Conservation (phyloP, 2,113 vertebrate species). For the Actinemys pallida region DNA sequence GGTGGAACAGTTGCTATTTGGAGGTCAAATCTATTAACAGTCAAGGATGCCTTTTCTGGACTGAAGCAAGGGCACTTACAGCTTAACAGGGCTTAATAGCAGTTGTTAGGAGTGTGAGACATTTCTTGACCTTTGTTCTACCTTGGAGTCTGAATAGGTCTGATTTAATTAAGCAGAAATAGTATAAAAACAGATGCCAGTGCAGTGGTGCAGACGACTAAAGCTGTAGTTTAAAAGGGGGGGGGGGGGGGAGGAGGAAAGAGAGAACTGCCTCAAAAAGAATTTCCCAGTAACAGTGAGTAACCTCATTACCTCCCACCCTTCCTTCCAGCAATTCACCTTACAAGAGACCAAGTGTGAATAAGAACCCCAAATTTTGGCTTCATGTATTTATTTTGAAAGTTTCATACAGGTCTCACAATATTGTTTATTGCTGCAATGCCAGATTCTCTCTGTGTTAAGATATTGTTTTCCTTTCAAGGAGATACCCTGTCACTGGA, state of each 20-base stretch:
- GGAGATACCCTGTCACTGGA: neutral
- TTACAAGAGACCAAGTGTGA: neutral
- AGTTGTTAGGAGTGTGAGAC: constrained; percentile 50
- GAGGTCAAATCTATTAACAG: constrained; percentile 71
- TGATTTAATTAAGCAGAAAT: constrained; percentile 69
- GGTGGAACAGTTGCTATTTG: constrained; percentile 24
- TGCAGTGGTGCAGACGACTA: constrained; percentile 28
- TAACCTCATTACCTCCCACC: neutral
- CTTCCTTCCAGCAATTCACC: neutral
- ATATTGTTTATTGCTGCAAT: neutral
- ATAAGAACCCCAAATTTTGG: neutral
- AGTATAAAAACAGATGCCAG: constrained; percentile 41
- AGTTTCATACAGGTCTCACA: neutral
- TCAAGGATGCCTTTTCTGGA: constrained; percentile 39
- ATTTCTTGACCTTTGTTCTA: constrained; percentile 68
- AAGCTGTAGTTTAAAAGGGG: neutral
- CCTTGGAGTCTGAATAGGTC: constrained; percentile 50
- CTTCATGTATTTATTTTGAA: neutral
- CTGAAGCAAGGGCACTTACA: constrained; percentile 47
- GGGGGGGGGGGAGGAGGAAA: neutral
- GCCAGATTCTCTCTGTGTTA: neutral
- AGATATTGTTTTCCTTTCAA: neutral
- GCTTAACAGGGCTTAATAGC: constrained; percentile 59
- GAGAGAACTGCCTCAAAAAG: neutral
- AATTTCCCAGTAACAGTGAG: neutral